Conservation (phyloP, 2,797 vertebrate species). For the Falco novaeseelandiae region DNA sequence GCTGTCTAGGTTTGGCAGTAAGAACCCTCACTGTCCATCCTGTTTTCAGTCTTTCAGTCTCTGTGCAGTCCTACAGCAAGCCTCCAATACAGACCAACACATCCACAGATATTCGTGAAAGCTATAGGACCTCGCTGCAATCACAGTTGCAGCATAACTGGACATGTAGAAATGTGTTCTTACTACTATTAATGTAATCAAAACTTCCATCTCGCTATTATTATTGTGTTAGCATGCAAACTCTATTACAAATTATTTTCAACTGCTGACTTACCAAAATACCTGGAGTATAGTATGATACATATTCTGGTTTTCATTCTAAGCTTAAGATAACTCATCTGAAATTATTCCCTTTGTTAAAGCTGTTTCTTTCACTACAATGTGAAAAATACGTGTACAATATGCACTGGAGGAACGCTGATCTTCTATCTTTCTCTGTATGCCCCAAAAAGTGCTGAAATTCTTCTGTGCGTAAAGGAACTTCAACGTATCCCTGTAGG, state of each 20-base stretch:
- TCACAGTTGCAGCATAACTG: not conserved
- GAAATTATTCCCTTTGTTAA: constrained; percentile 29
- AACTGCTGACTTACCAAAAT: constrained; percentile 46
- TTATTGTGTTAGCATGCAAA: not conserved
- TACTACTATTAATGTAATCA: constrained; percentile 61
- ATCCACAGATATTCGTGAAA: not conserved
- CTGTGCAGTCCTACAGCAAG: not conserved
- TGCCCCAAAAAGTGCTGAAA: not conserved
- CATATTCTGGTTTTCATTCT: constrained; percentile 23
- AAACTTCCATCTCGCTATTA: constrained; percentile 64
- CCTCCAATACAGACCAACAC: not conserved
- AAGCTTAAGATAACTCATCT: constrained; percentile 31
- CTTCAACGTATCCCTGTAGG: not conserved
- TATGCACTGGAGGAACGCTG: not conserved
- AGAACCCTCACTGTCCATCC: not conserved
- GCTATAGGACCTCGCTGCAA: not conserved
- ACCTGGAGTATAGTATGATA: constrained; percentile 20
- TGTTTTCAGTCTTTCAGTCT: not conserved
- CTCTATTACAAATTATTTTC: constrained; percentile 43
- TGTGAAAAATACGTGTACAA: not conserved
- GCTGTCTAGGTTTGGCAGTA: not conserved
- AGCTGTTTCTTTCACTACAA: constrained; percentile 12
- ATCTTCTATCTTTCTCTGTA: not conserved
- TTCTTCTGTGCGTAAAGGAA: not conserved
- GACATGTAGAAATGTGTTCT: constrained; percentile 61